These are phyloP conservation scores for Drosophila recens DNA, from an alignment of 2,888 invertebrate species.

Conservation along the genomic window DNA sequence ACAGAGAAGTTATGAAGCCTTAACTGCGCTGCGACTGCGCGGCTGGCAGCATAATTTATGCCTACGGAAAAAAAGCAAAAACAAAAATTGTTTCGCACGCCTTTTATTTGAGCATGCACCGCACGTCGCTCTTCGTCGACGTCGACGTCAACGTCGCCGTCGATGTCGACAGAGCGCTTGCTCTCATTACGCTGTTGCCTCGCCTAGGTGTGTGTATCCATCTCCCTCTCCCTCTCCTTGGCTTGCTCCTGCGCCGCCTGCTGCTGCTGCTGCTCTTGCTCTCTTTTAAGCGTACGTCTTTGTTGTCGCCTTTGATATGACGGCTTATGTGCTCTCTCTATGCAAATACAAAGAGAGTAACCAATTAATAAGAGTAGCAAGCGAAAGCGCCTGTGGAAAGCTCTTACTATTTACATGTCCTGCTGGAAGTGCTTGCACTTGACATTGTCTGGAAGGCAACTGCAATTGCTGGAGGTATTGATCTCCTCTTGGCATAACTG, in stretches of 20 bases:
- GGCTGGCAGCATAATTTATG: slow-evolving; percentile 63
- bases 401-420: slow-evolving; percentile 2
- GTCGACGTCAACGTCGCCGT: slow-evolving; percentile 13
- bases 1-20: slow-evolving; percentile 26
- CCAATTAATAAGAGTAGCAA: neutral
- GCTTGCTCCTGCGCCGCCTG: slow-evolving; percentile 24
- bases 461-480: too few species aligned
- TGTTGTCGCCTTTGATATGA: slow-evolving; percentile 1
- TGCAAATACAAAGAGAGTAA: neutral
- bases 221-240: slow-evolving; percentile 35
- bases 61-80: too few species aligned
- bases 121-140: slow-evolving; percentile 62
- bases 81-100: slow-evolving; percentile 74
- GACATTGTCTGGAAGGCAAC: neutral
- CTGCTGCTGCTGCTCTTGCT: neutral
- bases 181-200: slow-evolving; percentile 62
- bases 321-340: neutral
- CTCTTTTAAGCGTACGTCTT: slow-evolving; percentile 6
- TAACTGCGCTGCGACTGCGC: slow-evolving; percentile 31
- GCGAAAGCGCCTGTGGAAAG: neutral
- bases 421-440: neutral
- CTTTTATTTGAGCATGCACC: slow-evolving; percentile 71
- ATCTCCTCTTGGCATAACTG: neutral
- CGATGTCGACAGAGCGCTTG: slow-evolving; percentile 44
- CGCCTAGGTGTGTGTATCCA: slow-evolving; percentile 46